phyloP scores from a whole-genome alignment of 1,140 invertebrate species.

The Nephila pilipes region DNA sequence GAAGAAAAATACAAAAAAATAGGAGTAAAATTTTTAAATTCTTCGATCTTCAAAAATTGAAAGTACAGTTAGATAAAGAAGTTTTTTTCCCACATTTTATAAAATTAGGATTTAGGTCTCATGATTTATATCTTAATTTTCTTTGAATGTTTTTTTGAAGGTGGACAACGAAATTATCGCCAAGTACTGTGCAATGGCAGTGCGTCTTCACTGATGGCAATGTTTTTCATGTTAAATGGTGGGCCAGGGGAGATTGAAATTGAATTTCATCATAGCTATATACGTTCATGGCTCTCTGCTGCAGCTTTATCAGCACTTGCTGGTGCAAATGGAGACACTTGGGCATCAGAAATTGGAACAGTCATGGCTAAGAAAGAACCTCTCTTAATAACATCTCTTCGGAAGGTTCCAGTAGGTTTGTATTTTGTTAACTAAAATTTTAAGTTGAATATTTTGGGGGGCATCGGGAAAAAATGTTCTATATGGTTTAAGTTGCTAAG shows the following conservation, averaged over 20 bases:
- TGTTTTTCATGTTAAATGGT: constrained; percentile 91
- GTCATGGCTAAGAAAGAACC: constrained; percentile 87
- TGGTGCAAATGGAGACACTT: constrained; percentile 94
- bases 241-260: constrained; percentile 88
- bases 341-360: constrained; percentile 93
- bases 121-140: no score
- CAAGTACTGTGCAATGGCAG: constrained; percentile 95
- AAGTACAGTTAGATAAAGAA: no score
- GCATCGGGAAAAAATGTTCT: no score
- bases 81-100: no score
- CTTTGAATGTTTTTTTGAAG: constrained; percentile 81
- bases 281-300: constrained; percentile 90
- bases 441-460: background rate
- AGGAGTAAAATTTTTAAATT: no score
- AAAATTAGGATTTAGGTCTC: no score
- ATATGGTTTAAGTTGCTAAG: no score
- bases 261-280: constrained; percentile 89
- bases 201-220: constrained; percentile 88
- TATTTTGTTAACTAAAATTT: constrained; percentile 20
- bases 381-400: constrained; percentile 88
- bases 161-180: constrained; percentile 93
- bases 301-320: constrained; percentile 89
- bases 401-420: constrained; percentile 88
- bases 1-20: no score
- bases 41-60: no score